Evolutionary conservation across 2,797 vertebrate genomes (phyloP), one percentile per base, ranked within the genome.

Genomic region (Paguma larvata): DNA sequence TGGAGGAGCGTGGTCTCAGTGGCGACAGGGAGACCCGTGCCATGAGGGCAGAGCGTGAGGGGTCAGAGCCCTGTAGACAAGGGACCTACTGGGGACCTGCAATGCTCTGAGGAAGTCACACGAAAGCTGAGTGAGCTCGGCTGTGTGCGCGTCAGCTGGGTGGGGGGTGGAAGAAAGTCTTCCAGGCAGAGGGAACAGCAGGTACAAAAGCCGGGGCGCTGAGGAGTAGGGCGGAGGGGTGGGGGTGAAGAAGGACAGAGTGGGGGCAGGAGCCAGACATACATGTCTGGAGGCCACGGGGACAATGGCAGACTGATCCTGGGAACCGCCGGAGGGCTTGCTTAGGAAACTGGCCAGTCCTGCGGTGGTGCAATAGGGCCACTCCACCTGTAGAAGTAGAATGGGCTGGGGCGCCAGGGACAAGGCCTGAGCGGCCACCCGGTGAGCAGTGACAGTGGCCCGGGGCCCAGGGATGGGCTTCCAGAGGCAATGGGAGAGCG

Each of bases 401-500:
- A 27, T 0, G 21, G 30, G 21, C 30, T 3, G 2, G 56, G 68
- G 23, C 0, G 0, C 41, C 51, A 3, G 0, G 11, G 59, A 56
- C 0, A 2, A 56, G 27, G 56, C 48, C 48, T 30, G 56, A 70
- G 83, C 53, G 41, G 16, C 46, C 79, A 1, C 8, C 56, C 21
- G 6, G 16, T 2, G 41, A 25, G 5, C 27, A 6, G 32, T 0
- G 0, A 44, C 1, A 0, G 2, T 11, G 38, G 23, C 53, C 53
- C 63, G 10, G 18, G 53, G 41, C 11, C 4, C 53, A 62, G 14
- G 25, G 18, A 4, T 12, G 32, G 62, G 41, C 18, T 10, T 38
- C n/a, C 15, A 41, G 51, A 51, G 19, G 23, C 30, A 30, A 4
- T 0, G 14, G 63, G 63, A 59, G 25, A 25, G 1, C 12, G 72